phyloP scores from a whole-genome alignment of 2,797 vertebrate species.

The Myotis vivesi region DNA sequence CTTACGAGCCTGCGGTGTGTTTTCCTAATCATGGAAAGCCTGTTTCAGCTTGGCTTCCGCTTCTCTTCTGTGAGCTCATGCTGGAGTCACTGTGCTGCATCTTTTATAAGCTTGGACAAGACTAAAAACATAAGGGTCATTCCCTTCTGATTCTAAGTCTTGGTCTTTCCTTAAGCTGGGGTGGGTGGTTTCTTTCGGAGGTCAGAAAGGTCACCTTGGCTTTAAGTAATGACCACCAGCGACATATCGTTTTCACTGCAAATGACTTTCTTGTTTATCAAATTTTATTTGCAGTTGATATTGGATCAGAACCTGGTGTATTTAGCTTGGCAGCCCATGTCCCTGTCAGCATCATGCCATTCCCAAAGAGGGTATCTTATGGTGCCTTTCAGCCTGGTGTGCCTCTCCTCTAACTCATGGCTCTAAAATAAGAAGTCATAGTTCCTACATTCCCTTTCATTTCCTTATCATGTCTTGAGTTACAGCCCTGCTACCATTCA shows the following conservation, averaged over 20 bases:
- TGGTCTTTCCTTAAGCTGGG: background rate
- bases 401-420: background rate
- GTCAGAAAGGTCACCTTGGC: background rate
- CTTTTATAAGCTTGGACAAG: slow-evolving; percentile 1
- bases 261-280: slow-evolving; percentile 51
- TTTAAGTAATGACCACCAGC: slow-evolving; percentile 43
- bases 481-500: background rate
- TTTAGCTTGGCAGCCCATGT: slow-evolving; percentile 62
- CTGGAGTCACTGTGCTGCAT: background rate
- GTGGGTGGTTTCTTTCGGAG: slow-evolving; percentile 16
- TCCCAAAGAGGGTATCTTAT: slow-evolving; percentile 47
- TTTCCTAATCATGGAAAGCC: slow-evolving; percentile 17
- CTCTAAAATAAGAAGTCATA: slow-evolving; percentile 47
- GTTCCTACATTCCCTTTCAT: background rate
- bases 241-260: slow-evolving; percentile 44
- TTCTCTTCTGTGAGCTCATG: background rate
- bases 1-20: background rate
- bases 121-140: background rate
- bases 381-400: slow-evolving; percentile 26
- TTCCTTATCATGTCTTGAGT: slow-evolving; percentile 28
- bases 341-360: slow-evolving; percentile 64
- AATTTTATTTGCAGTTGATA: slow-evolving; percentile 45
- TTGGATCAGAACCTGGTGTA: slow-evolving; percentile 54
- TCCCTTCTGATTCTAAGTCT: background rate
- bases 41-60: slow-evolving; percentile 1